Evolutionary conservation across 2,888 invertebrate species (phyloP).

Genomic region (Aethes cnicana): DNA sequence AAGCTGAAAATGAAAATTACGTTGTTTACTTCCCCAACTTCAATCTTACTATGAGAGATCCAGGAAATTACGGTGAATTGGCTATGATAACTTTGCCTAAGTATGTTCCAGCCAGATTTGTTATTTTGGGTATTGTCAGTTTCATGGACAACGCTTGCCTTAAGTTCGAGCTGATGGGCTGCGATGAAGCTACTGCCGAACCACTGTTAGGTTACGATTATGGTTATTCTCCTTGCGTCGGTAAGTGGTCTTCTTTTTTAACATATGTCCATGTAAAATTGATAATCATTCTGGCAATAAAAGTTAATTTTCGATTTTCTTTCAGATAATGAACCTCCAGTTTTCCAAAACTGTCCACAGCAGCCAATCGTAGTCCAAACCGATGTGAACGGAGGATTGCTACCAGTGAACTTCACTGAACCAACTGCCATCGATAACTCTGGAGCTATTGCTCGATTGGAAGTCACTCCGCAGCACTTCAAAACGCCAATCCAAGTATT

Average conservation of each 20-base stretch:
- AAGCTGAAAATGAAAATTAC: conserved; percentile 95
- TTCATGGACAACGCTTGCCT: conserved; percentile 98
- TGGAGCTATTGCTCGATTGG: conserved; percentile 95
- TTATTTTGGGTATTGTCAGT: conserved; percentile 96
- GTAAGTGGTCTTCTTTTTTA: too few relatives aligned
- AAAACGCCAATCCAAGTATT: conserved; percentile 93
- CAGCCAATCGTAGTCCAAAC: conserved; percentile 95
- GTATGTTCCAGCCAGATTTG: conserved; percentile 95
- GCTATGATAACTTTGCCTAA: conserved; percentile 97
- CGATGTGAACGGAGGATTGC: conserved; percentile 93
- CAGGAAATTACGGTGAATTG: conserved; percentile 97
- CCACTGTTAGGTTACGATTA: conserved; percentile 95
- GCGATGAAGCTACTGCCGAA: conserved; percentile 91
- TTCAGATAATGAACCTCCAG: conserved; percentile 95
- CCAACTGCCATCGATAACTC: conserved; percentile 97
- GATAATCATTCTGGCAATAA: too few relatives aligned
- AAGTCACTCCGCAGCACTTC: conserved; percentile 96
- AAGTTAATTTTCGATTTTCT: conserved; percentile 34
- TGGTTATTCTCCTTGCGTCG: conserved; percentile 96
- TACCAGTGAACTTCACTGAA: conserved; percentile 95
- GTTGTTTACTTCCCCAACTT: conserved; percentile 98
- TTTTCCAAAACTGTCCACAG: conserved; percentile 97
- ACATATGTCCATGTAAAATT: not conserved
- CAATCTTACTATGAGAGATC: conserved; percentile 95
- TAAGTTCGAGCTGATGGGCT: conserved; percentile 97